Conservation (phyloP, 2,888 invertebrate species). For the Blera fallax region DNA sequence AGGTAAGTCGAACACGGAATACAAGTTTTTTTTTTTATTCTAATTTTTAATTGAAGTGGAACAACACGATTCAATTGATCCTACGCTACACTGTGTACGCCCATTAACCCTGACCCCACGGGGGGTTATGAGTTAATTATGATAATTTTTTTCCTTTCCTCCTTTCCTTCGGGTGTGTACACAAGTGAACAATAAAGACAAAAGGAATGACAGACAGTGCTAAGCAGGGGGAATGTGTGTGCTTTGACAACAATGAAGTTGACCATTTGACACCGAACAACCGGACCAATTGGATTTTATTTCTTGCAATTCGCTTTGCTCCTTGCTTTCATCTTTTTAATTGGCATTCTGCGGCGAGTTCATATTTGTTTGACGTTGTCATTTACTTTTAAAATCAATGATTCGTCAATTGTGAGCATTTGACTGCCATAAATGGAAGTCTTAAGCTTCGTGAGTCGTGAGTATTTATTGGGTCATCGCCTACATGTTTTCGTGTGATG, state of each 20-base stretch:
- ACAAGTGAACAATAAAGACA: constrained; percentile 8
- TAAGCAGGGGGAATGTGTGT: constrained; percentile 9
- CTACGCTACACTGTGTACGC: neutral
- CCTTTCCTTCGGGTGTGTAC: constrained; percentile 1
- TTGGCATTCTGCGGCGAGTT: neutral
- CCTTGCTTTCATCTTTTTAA: neutral
- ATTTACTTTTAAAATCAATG: constrained; percentile 38
- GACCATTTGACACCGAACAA: constrained; percentile 60
- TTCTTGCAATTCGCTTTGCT: constrained; percentile 2
- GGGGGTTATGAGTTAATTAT: constrained; percentile 29
- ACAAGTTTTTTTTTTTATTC: neutral
- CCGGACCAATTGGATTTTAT: constrained; percentile 37
- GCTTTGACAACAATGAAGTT: constrained; percentile 61
- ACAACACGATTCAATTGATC: neutral
- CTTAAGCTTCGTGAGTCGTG: constrained; percentile 33
- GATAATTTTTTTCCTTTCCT: constrained; percentile 19
- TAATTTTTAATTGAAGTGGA: neutral
- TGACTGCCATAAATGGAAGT: constrained; percentile 38
- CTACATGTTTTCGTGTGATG: constrained; percentile 34
- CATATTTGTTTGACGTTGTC: neutral
- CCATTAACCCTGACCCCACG: constrained; percentile 19
- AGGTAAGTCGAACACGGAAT: constrained; percentile 76
- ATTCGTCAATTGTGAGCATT: constrained; percentile 25
- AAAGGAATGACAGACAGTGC: neutral
- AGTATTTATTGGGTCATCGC: constrained; percentile 61